Conservation (phyloP, 2,113 vertebrate genomes). For the Labrus mixtus region DNA sequence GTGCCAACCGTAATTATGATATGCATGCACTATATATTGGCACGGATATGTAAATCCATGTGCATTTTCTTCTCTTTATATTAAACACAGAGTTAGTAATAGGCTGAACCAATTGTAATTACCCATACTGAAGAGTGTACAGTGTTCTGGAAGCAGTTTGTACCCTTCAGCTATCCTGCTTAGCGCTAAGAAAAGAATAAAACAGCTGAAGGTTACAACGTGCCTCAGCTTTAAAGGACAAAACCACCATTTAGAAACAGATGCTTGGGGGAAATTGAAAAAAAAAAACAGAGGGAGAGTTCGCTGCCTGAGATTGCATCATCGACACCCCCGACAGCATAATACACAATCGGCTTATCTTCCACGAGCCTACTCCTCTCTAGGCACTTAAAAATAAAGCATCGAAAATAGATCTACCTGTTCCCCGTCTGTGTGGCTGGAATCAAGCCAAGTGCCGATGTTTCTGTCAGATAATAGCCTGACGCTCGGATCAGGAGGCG, state of each 20-base stretch:
- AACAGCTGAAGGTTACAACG: constrained; percentile 76
- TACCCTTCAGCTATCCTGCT: constrained; percentile 67
- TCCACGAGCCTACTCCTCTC: constrained; percentile 44
- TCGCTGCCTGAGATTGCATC: constrained; percentile 69
- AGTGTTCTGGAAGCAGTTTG: constrained; percentile 60
- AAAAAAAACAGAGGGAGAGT: constrained; percentile 62
- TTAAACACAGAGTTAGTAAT: constrained; percentile 48
- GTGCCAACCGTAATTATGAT: constrained; percentile 51
- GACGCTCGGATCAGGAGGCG: constrained; percentile 28
- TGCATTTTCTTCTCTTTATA: constrained; percentile 15
- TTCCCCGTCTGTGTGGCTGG: constrained; percentile 35
- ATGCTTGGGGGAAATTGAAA: constrained; percentile 70
- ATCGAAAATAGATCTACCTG: constrained; percentile 66
- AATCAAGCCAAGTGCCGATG: constrained; percentile 45
- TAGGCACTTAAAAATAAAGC: constrained; percentile 49
- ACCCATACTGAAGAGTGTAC: constrained; percentile 58
- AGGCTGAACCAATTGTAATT: constrained; percentile 66
- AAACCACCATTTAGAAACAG: constrained; percentile 74
- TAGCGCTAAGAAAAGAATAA: constrained; percentile 68
- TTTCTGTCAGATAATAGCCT: constrained; percentile 45
- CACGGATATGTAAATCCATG: constrained; percentile 34
- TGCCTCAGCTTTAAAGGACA: constrained; percentile 72
- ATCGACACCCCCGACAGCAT: constrained; percentile 62
- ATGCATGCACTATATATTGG: constrained; percentile 33
- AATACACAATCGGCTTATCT: constrained; percentile 67